phyloP scores from a whole-genome alignment of 1,140 invertebrate species.

The Drosophila carrolli region DNA sequence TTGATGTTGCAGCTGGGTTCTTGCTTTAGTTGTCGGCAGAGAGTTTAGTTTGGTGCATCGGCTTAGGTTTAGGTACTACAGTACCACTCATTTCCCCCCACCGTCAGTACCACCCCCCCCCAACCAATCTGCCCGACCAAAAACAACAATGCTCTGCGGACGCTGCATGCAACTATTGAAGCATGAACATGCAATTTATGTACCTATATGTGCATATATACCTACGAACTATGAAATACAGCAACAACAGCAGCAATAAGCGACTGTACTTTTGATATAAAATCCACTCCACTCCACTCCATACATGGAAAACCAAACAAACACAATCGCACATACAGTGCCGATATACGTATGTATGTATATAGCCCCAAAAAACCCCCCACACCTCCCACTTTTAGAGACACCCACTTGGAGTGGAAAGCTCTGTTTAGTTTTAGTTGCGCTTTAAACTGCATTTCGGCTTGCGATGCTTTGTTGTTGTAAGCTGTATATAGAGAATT shows the following conservation, averaged over 20 bases:
- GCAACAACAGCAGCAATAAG: constrained; percentile 59
- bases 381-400: constrained; percentile 24
- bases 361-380: constrained; percentile 28
- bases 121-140: background rate
- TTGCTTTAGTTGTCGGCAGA: constrained; percentile 75
- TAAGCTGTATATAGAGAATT: constrained; percentile 63
- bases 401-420: constrained; percentile 56
- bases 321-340: constrained; percentile 22
- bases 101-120: background rate
- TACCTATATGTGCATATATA: constrained; percentile 42
- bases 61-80: constrained; percentile 60
- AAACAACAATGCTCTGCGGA: constrained; percentile 47
- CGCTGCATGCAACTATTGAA: constrained; percentile 78
- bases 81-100: background rate
- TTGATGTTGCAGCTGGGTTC: constrained; percentile 32
- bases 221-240: constrained; percentile 71
- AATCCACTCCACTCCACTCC: constrained; percentile 62
- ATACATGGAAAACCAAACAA: constrained; percentile 66
- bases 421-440: constrained; percentile 80
- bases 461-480: constrained; percentile 59
- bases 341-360: constrained; percentile 22
- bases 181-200: constrained; percentile 82
- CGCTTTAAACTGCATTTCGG: constrained; percentile 79
- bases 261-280: constrained; percentile 78
- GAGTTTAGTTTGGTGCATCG: constrained; percentile 62